Evolutionary conservation across 1,140 invertebrate genomes (phyloP), one percentile per base, ranked within the genome.

Genomic region (Thaumetopoea pityocampa): DNA sequence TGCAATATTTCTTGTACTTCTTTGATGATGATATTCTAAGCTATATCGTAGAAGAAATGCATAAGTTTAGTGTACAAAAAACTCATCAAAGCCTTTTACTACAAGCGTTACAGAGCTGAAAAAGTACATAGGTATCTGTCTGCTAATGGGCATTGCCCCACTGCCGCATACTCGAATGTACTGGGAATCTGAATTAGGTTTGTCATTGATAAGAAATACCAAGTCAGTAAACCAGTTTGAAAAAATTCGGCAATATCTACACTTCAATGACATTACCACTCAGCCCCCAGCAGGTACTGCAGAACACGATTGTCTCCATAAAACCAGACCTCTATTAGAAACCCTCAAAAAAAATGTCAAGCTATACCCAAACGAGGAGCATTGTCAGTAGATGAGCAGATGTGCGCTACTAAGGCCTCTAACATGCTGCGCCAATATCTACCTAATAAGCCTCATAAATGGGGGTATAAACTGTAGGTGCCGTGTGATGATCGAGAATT

Each of bases 381-480:
- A 19, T 26, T 45, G 18, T 36, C 50, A 2, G 34, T 69, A 11
- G 61, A 71, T 41, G 68, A 71, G 32, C 57, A 70, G 35, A 51
- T 70, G 52, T 70, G 61, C 51, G 41, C 64, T 1, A 66, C 57
- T 11, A 69, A 74, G 41, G 40, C 37, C 5, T 26, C 24, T 3
- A 28, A 59, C 40, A 44, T 51, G 15, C 15, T 69, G 9, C 50
- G 33, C 15, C 64, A 72, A 28, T 74, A 68, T 42, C 34, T 64
- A 8, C 60, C 67, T n/a, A 54, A 54, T 8, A 73, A 70, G 43
- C 67, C 60, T 6, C 51, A 67, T 30, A 71, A 70, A 53, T 71
- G 56, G 53, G 65, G 61, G n/a, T 71, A 42, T 29, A n/a, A 77
- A 41, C 23, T 76, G 8, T 62, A 40, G 26, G 55, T 69, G 23